These are phyloP conservation scores for Cephus rjabovi DNA, from an alignment of 2,888 invertebrate species.

Conservation along the genomic window DNA sequence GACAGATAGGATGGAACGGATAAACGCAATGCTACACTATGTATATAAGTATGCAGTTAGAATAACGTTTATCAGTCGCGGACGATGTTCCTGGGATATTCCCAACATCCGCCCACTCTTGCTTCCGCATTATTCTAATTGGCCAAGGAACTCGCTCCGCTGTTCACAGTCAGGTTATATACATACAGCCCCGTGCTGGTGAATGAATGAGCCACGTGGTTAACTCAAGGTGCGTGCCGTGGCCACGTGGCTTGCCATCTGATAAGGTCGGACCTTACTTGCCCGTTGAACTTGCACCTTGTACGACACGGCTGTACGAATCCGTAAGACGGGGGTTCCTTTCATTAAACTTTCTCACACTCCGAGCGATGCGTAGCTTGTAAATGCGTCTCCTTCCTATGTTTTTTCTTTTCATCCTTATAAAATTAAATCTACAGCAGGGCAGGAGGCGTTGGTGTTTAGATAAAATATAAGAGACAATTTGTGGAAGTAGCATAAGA, in stretches of 20 bases:
- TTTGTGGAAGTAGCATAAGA: not conserved
- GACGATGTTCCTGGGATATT: not conserved
- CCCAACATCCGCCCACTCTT: not conserved
- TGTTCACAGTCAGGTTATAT: not conserved
- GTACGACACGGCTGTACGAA: not conserved
- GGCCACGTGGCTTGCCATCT: constrained; percentile 47
- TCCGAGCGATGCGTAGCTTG: not conserved
- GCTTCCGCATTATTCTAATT: not conserved
- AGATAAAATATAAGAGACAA: not conserved
- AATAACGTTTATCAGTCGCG: not conserved
- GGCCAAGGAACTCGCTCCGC: not conserved
- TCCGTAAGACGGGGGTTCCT: not conserved
- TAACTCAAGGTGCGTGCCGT: constrained; percentile 46
- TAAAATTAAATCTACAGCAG: not conserved
- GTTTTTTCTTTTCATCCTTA: too few species aligned
- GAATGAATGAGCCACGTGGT: constrained; percentile 34
- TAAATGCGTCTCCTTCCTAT: not conserved
- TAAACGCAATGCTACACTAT: not conserved
- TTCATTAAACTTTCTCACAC: not conserved
- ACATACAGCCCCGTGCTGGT: not conserved
- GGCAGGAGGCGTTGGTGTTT: not conserved
- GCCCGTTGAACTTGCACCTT: not conserved
- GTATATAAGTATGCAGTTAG: not conserved
- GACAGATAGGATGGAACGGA: not conserved
- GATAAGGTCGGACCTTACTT: constrained; percentile 38